Base-by-base conservation (phyloP, 2,888 invertebrate genomes). In the Lycophotia porphyrea region DNA sequence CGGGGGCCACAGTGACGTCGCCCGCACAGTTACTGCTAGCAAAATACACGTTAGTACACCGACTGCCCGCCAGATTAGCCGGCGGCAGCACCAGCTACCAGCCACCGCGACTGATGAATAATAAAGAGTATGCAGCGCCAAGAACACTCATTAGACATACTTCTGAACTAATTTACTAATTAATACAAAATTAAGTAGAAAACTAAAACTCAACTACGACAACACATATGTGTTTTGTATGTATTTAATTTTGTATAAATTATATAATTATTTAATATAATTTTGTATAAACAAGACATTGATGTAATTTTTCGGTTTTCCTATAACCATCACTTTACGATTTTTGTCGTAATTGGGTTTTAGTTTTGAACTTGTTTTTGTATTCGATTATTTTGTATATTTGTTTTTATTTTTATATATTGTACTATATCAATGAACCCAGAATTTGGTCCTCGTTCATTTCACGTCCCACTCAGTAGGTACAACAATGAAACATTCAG, bases 1-100 rank as follows among this genome's bases (percentile, higher is more conserved):
- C 15, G 66, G 71, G 55, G 11, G 76, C 85, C 55, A 91, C 73
- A 49, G 85, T 3, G 7, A 27, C 55, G 67, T 89, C 88, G 1
- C 88, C 90, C 0, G 91, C 88, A 65, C 86, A 87, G 78, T 90
- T 90, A 83, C 67, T 86, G 75, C 61, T 39, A 63, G 49, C 49
- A 36, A 76, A 61, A 69, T 21, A 71, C 61, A 70, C 36, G 66
- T 76, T 65, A 79, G 60, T 64, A 64, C 36, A 18, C 31, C n/a
- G 60, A 34, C 47, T 13, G 47, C 21, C 8, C 5, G 34, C 71
- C 42, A n/a, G 11, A 15, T 18, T 47, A 55, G 44, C 39, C 65
- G 18, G 52, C 36, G 47, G 36, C 31, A 13, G 18, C 5, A 5
- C 4, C 60, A 27, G 49, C 76, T 67, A 34, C 36, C 52, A 64